Base-by-base conservation (phyloP, 2,797 vertebrate species). In the Helarctos malayanus region DNA sequence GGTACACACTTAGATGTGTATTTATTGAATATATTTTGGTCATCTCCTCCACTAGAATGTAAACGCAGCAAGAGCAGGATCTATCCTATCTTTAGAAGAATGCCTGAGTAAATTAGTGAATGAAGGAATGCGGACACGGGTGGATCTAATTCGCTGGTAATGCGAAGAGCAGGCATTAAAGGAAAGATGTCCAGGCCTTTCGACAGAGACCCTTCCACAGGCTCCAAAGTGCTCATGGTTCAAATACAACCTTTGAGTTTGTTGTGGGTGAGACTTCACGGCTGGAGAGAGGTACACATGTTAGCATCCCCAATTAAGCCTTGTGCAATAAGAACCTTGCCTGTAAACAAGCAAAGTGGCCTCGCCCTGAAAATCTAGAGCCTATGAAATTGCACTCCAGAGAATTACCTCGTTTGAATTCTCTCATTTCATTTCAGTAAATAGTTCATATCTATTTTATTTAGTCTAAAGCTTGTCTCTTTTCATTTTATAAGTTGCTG, bases 281-380 rank as follows among this genome's bases (percentile, higher is more conserved):
- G 5, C 52, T 76, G 41, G n/a, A 27, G 95, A 93, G 61, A 96
- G 57, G 41, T 38, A 18, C 14, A 52, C 56, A 7, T 32, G 5
- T 84, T 92, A 94, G 82, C 88, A 86, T 73, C 57, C 15, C 56
- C 86, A 96, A 96, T 97, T 96, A 97, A 96, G 86, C 21, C 49
- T 96, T 96, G 49, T 73, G 89, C 82, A 98, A 97, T 92, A 90
- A 87, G 65, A 95, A 63, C 41, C 56, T 85, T 68, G 56, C 73
- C 78, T 47, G 4, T 94, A 98, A 98, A 97, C 91, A 97, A 90
- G 41, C 54, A 41, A 96, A 61, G 61, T 73, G 25, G 87, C 94
- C 94, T 93, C 94, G 95, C 96, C 96, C 87, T 97, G 79, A 95
- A 92, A 88, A 92, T 95, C 92, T 95, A 81, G 87, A 91, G 71